Conservation (phyloP, 1,140 invertebrate genomes). For the Drosophila arawakana region DNA sequence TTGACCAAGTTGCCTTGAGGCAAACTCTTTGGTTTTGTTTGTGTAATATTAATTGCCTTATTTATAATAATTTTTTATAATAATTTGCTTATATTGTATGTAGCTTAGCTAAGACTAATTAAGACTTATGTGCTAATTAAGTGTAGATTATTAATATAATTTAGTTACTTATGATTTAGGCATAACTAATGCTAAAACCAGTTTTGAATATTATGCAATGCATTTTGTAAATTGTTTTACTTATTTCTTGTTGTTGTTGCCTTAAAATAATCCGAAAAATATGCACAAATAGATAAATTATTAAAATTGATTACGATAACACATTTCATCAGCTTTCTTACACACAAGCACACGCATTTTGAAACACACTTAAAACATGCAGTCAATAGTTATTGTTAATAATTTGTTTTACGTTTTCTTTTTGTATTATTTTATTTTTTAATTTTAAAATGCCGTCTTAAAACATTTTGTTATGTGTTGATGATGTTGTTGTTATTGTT, state of each 20-base stretch:
- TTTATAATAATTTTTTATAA: slow-evolving; percentile 52
- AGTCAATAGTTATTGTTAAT: slow-evolving; percentile 57
- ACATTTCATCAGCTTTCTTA: slow-evolving; percentile 21
- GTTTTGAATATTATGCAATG: slow-evolving; percentile 59
- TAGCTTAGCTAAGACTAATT: slow-evolving; percentile 65
- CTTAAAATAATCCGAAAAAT: slow-evolving; percentile 73
- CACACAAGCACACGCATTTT: slow-evolving; percentile 36
- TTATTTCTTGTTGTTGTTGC: slow-evolving; percentile 25
- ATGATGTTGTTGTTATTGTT: slow-evolving; percentile 37
- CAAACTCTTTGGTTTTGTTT: slow-evolving; percentile 43
- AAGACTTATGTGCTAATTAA: slow-evolving; percentile 70
- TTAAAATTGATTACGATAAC: slow-evolving; percentile 72
- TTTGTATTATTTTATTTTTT: too few species aligned
- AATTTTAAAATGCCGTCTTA: slow-evolving; percentile 73
- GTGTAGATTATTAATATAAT: slow-evolving; percentile 48
- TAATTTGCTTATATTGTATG: slow-evolving; percentile 43
- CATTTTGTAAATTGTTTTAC: slow-evolving; percentile 30
- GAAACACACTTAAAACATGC: slow-evolving; percentile 71
- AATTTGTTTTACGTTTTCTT: neutral
- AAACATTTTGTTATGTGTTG: slow-evolving; percentile 67
- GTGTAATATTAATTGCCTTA: slow-evolving; percentile 37
- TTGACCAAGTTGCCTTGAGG: slow-evolving; percentile 54
- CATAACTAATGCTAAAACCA: slow-evolving; percentile 61
- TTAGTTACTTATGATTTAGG: slow-evolving; percentile 58
- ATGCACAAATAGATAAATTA: slow-evolving; percentile 75